Evolutionary conservation across 2,888 invertebrate species (phyloP), one percentile per base, ranked within the genome.

Genomic region (Lamellibrachia columna): DNA sequence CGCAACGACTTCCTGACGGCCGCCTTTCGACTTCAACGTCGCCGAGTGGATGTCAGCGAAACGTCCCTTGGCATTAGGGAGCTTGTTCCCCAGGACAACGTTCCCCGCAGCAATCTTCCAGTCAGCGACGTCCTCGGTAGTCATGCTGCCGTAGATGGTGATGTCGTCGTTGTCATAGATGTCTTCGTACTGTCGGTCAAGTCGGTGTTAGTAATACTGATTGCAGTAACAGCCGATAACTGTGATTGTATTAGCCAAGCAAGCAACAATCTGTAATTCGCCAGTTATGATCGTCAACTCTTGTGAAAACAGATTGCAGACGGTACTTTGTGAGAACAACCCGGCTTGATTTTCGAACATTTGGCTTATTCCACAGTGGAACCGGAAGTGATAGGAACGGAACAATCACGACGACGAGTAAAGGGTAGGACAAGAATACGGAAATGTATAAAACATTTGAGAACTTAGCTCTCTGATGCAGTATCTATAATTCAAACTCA

Each of bases 1-100:
- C 15, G 75, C 75, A n/a, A 75, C 75, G 75, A 75, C 22, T 3
- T 75, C n/a, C 75, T 75, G 75, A 6, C 75, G 75, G 22, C 75
- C 15, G 6, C 75, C 75, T n/a, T 75, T 75, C 75, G 22, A 75
- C 22, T 15, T 75, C 75, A 75, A 75, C 75, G 75, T 75, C 75
- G 75, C 75, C 75, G 75, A 75, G 22, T 75, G 75, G 75, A 75
- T 75, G 75, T 75, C 75, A 22, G 75, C 75, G 75, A 75, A 75
- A 75, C 75, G 75, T 15, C 75, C 75, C 2, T 75, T 75, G 11
- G 75, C 75, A 22, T 22, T 75, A n/a, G 75, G 75, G 22, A 75
- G 22, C 75, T 75, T 75, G 75, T 75, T n/a, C n/a, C 75, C 75
- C 6, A 75, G 75, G 75, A 75, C 75, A n/a, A 75, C 75, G 22